Base-by-base conservation (phyloP, 2,113 vertebrate species). In the Callorhinus ursinus region DNA sequence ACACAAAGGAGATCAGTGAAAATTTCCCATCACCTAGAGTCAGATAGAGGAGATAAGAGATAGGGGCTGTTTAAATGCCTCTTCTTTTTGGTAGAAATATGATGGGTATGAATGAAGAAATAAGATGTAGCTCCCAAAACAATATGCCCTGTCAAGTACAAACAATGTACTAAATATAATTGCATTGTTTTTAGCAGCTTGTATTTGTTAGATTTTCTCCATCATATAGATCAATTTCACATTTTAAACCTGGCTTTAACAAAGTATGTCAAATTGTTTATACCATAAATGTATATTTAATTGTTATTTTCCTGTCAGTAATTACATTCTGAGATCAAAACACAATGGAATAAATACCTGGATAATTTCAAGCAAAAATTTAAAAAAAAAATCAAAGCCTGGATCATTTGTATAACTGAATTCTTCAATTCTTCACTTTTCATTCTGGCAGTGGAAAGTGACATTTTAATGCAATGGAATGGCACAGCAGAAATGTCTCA, bases 381-480 rank as follows among this genome's bases (percentile, higher is more conserved):
- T n/a, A n/a, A 7, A 67, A 46, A 53, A n/a, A 71, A 85, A 71
- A 14, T n/a, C 59, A 81, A 51, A 84, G n/a, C 26, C 59, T 85
- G 81, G 22, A 89, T 96, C 69, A 80, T 81, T 87, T 74, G 22
- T 86, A 63, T 87, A 95, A 85, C 7, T 83, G 57, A 96, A 93
- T 96, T 96, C 7, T 87, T 90, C 49, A 67, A 4, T 88, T 88
- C 42, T 95, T 92, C 88, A 88, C 53, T 95, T 91, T 96, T 79
- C n/a, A 79, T 12, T 85, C 46, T 46, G 22, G 19, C 46, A n/a
- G 59, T 72, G 31, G 19, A 92, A 97, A 90, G 2, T 95, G 88
- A 90, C 81, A 80, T 98, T 97, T 97, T 79, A 95, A 88, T 53
- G 93, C 76, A 95, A 79, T 63, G 76, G 84, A 65, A 88, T 24